Evolutionary conservation across 1,140 invertebrate genomes (phyloP), one percentile per base, ranked within the genome.

Genomic region (Chironomus tepperi): DNA sequence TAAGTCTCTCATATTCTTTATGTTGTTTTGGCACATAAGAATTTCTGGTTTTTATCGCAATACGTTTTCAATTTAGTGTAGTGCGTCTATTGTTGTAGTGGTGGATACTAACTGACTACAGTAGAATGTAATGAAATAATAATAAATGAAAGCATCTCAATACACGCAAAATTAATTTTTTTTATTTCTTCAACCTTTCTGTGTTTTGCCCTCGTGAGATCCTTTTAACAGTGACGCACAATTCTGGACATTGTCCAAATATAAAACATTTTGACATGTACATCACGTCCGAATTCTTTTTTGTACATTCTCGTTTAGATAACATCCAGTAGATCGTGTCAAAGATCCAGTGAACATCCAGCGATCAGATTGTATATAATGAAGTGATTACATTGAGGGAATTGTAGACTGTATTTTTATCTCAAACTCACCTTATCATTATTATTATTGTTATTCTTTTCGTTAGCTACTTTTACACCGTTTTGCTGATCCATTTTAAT

Each of bases 1-100:
- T 34, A 34, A 34, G 24, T 34, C 24, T 34, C 24, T 34, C 24
- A 2, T 57, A 57, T n/a, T 57, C 12, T 57, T 57, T n/a, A 57
- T 57, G 47, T 57, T 57, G 24, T 57, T n/a, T 57, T 57, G 47
- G 47, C 47, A 34, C 24, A 57, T 57, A 57, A 57, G 47, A 57
- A 57, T 57, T 57, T 57, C 47, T 57, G 47, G 47, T 57, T 57
- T 57, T 57, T 57, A 57, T 57, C 47, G 47, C 47, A 57, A 57
- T 15, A 57, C 47, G 15, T 57, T 57, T 47, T 57, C n/a, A 57
- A 57, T n/a, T n/a, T 57, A 57, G 47, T n/a, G 12, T 57, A 57
- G 47, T 57, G n/a, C 47, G 12, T 57, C n/a, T 57, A 57, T 57
- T 47, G 12, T 9, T 12, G 47, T 57, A 57, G 12, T 57, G 47